Evolutionary conservation across 2,797 vertebrate genomes (phyloP), one percentile per base, ranked within the genome.

Genomic region (Holocentrus rufus): DNA sequence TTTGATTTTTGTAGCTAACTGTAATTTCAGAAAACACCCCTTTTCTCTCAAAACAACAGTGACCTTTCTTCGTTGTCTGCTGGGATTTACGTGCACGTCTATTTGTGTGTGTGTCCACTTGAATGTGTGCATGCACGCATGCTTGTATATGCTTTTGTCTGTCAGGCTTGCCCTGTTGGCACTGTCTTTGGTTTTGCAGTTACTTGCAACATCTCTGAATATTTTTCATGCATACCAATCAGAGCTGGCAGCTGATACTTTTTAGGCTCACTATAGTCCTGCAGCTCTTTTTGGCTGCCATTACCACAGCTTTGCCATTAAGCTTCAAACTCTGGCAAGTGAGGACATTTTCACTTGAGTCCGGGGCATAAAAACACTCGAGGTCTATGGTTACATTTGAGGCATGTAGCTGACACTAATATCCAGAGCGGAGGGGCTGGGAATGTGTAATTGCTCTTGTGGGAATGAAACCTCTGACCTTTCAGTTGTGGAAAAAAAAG

Each of bases 31-130:
- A 65, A 65, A 85, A 80, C 79, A 74, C 14, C 23, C 61, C 7
- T 68, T 61, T 62, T 52, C 66, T 66, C 52, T 67, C 10, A 8
- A 54, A 82, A 76, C 72, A 76, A 52, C 4, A 23, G 10, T 65
- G 79, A 80, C 81, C 83, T 85, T 82, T 85, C 23, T 56, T 4
- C 34, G 25, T 1, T 18, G 54, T 65, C 77, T 56, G 61, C 68
- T 8, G 75, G 69, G 79, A 56, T 54, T 47, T 23, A 3, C 65
- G 69, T 58, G 65, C 42, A 61, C 74, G 49, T 39, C 53, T 80
- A 3, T 76, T 34, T 25, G 64, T 57, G 55, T n/a, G 17, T n/a
- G 27, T 34, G 6, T 57, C 2, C 15, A 11, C 27, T 22, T 54
- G 23, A 22, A 7, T 52, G 50, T 52, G 1, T 20, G 50, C 11